Conservation (phyloP, 2,888 invertebrate species). For the Scaeva pyrastri region DNA sequence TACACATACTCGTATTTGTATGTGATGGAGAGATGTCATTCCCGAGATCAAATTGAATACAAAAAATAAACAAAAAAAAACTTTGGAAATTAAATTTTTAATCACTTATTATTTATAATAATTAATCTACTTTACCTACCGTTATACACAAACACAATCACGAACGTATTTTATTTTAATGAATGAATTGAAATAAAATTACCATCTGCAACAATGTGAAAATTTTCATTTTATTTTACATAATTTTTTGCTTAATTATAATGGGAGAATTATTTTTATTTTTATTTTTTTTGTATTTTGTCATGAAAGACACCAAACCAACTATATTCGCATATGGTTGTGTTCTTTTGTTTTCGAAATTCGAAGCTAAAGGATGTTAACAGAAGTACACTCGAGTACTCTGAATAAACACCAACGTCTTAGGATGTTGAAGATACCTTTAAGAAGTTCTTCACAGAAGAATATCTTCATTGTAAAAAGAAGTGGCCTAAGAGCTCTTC, state of each 20-base stretch:
- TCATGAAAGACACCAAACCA: background rate
- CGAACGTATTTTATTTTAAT: slow-evolving; percentile 10
- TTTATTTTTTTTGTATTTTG: slow-evolving; percentile 8
- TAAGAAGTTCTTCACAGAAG: too few species aligned
- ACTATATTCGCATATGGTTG: background rate
- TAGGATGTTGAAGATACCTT: too few species aligned
- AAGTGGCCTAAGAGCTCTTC: too few species aligned
- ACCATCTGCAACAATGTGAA: slow-evolving; percentile 21
- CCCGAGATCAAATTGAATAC: background rate
- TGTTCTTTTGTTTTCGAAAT: slow-evolving; percentile 9
- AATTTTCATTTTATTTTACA: slow-evolving; percentile 31
- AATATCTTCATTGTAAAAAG: too few species aligned
- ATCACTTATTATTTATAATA: background rate
- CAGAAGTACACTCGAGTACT: too few species aligned
- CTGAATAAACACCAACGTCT: too few species aligned
- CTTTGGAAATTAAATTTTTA: background rate
- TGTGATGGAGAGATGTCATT: background rate
- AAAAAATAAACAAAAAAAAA: background rate
- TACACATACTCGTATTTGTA: background rate
- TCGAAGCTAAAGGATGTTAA: slow-evolving; percentile 11
- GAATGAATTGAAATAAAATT: slow-evolving; percentile 28
- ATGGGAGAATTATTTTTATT: background rate
- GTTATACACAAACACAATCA: background rate
- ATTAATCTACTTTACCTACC: background rate
- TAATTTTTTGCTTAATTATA: background rate